A percentile compares a stretch with the other conserved stretches of the same genome.
Conservation (phyloP, 2,113 vertebrate genomes). For the Rhombomys opimus region DNA sequence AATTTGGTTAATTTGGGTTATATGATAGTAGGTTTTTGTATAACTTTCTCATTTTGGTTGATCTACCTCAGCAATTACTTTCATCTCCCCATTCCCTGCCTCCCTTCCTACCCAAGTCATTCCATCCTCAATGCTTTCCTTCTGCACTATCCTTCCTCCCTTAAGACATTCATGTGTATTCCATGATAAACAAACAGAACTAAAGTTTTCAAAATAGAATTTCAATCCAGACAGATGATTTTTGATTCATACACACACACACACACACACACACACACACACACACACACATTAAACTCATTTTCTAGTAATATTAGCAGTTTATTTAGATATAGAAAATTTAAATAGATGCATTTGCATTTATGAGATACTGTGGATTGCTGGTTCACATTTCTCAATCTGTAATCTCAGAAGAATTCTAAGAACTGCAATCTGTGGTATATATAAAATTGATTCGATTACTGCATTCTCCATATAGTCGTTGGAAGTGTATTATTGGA, state of each 20-base stretch:
- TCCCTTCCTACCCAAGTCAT: neutral
- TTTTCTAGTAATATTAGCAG: constrained; percentile 14
- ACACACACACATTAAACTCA: neutral
- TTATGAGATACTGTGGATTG: constrained; percentile 36
- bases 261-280: neutral
- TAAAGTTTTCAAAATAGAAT: neutral
- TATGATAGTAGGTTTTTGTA: neutral
- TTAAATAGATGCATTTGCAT: neutral
- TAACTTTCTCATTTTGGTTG: neutral
- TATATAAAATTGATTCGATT: neutral
- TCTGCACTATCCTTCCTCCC: neutral
- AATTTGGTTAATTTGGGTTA: neutral
- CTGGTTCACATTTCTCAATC: neutral
- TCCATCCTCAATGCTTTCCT: too few species aligned
- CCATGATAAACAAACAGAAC: neutral
- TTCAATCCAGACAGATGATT: neutral
- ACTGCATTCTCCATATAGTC: neutral
- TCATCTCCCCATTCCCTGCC: neutral
- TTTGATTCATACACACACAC: neutral
- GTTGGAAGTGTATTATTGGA: constrained; percentile 11
- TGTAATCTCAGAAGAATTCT: neutral
- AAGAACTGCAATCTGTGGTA: neutral
- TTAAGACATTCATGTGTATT: neutral
- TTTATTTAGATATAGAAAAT: constrained; percentile 20
- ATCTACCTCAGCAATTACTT: neutral